Base-by-base conservation (phyloP, 2,888 invertebrate species). In the Campaea margaritaria region DNA sequence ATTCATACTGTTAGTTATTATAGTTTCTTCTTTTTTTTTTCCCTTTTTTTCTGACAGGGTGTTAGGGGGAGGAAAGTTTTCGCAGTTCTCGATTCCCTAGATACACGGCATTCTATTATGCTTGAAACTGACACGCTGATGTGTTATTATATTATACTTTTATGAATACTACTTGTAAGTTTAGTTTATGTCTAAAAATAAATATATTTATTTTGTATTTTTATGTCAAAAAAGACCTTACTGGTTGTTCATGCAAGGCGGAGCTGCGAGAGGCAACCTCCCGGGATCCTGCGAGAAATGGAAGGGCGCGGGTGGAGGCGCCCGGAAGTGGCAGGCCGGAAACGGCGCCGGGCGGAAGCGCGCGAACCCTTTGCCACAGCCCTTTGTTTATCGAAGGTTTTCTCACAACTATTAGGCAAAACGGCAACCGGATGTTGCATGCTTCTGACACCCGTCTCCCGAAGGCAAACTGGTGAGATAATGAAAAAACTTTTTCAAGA, bases 321-420 rank as follows among this genome's bases (percentile, higher is more conserved):
- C 11, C 27, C 67, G 79, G 79, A 80, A 80, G 80, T 75, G 78
- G 71, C 77, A 78, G 79, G 74, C 81, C 87, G 90, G 89, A 88
- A 87, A 81, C 85, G 75, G 76, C 80, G 81, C 68, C 85, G 85
- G 79, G 79, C 87, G 89, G 89, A 89, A 86, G 81, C 79, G 76
- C 79, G 76, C 74, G 79, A 85, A 86, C 88, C 89, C 88, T 88
- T 89, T 86, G 82, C 78, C 78, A 68, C 72, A 63, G 79, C 80
- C 82, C 81, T 87, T 89, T 89, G 89, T 90, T 87, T 87, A 82
- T 81, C 73, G 78, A 82, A 73, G 75, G 63, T 63, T 77, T 68
- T 74, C 74, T 72, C 76, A 74, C 75, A 80, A 81, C 81, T 81
- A 81, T 79, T 78, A 75, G 73, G 67, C 70, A 70, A 73, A 73